phyloP scores from a whole-genome alignment of 2,113 vertebrate genomes.

The Podilymbus podiceps region DNA sequence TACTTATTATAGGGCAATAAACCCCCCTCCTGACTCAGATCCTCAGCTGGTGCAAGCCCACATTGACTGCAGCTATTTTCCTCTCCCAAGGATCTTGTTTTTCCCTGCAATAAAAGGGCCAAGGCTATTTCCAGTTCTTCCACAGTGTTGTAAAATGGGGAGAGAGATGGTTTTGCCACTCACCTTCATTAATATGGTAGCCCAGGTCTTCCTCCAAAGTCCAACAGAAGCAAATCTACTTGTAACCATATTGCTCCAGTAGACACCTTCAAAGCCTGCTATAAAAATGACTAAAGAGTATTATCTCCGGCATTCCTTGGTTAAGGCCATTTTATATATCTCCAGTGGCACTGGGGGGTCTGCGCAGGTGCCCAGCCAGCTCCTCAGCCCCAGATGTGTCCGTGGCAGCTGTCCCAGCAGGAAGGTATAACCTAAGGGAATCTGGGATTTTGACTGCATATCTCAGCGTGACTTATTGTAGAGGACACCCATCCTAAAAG shows the following conservation, averaged over 20 bases:
- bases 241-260: not conserved
- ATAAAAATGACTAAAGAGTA: not conserved
- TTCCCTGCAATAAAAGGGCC: not conserved
- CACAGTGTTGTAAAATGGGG: not conserved
- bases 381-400: not conserved
- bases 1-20: not conserved
- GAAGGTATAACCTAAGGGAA: not conserved
- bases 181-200: not conserved
- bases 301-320: not conserved
- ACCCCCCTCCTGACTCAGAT: not conserved
- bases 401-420: not conserved
- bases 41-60: not conserved
- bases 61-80: not conserved
- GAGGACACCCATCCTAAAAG: not conserved
- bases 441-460: not conserved
- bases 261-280: not conserved
- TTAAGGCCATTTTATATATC: not conserved
- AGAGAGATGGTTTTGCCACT: not conserved
- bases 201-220: not conserved
- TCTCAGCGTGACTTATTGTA: not conserved
- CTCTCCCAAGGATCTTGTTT: not conserved
- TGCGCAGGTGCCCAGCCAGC: not conserved
- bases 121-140: not conserved
- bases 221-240: constrained; percentile 4
- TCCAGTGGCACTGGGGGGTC: not conserved